A percentile compares a stretch with the other conserved stretches of the same genome.
Conservation (phyloP, 2,113 vertebrate species). For the Nanorana parkeri region DNA sequence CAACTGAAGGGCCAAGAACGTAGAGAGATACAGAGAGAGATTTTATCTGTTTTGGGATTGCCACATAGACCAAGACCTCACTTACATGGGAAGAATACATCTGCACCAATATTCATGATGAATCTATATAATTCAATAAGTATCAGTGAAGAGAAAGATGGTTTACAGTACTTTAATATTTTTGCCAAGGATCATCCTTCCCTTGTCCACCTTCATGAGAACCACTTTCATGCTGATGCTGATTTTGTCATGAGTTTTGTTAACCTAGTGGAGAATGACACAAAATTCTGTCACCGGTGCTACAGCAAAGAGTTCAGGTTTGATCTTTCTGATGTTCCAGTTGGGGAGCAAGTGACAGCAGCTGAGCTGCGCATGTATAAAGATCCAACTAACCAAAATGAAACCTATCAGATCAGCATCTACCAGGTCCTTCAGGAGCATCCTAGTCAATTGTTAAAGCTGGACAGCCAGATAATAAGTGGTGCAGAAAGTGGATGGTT, state of each 20-base stretch:
- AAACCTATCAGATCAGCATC: conserved; percentile 35
- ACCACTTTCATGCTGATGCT: conserved; percentile 88
- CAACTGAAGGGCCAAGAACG: conserved; percentile 91
- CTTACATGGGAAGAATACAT: conserved; percentile 85
- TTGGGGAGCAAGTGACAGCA: conserved; percentile 16
- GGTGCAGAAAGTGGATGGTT: conserved; percentile 36
- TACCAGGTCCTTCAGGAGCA: conserved; percentile 21
- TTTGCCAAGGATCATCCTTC: conserved; percentile 80
- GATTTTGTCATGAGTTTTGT: conserved; percentile 98
- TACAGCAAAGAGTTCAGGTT: conserved; percentile 33
- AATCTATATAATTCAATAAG: conserved; percentile 93
- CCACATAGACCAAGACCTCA: conserved; percentile 92
- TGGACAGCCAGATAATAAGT: conserved; percentile 2
- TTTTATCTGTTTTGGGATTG: conserved; percentile 95
- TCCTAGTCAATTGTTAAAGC: background rate
- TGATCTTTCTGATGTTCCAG: conserved; percentile 40
- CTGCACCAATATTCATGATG: conserved; percentile 97
- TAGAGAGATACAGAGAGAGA: conserved; percentile 95
- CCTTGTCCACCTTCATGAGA: conserved; percentile 84
- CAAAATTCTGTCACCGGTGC: conserved; percentile 25
- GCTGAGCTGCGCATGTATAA: conserved; percentile 45
- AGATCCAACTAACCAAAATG: conserved; percentile 21
- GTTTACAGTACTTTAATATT: conserved; percentile 78
- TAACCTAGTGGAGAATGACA: conserved; percentile 83
- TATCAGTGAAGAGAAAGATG: conserved; percentile 76